These are phyloP conservation scores for Nestor notabilis DNA, from an alignment of 2,113 vertebrate species.

Conservation along the genomic window DNA sequence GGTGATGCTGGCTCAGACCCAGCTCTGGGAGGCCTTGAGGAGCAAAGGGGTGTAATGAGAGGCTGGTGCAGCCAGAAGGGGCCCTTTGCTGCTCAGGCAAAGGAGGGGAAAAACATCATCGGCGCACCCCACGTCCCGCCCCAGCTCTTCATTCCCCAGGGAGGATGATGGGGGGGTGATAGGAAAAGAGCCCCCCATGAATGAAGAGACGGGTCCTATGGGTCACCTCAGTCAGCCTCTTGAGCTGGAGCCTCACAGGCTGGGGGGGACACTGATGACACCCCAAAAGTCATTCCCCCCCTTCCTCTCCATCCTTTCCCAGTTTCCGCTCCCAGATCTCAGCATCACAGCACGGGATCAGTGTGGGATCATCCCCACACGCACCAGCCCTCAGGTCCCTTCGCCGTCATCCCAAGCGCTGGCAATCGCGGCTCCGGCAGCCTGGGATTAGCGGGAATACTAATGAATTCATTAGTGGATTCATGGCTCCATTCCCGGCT, in stretches of 20 bases:
- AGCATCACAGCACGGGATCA: neutral
- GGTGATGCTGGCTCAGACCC: too few species aligned
- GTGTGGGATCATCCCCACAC: neutral
- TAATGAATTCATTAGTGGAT: conserved; percentile 46
- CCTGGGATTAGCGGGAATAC: conserved; percentile 22
- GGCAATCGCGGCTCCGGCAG: neutral
- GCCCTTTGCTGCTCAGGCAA: too few species aligned
- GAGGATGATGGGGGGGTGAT: fast-evolving
- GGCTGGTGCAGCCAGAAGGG: too few species aligned
- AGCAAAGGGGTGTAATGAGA: too few species aligned
- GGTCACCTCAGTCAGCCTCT: fast-evolving
- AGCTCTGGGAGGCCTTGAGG: too few species aligned
- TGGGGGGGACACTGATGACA: fast-evolving
- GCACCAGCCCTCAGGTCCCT: neutral
- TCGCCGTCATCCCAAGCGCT: neutral
- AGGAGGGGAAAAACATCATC: too few species aligned
- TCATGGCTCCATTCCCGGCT: neutral
- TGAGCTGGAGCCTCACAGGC: neutral
- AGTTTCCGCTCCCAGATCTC: neutral
- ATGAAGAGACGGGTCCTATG: fast-evolving
- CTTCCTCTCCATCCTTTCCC: neutral
- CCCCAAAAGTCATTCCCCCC: neutral
- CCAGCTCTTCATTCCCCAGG: neutral
- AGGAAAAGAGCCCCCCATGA: neutral
- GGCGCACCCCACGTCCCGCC: too few species aligned